A percentile compares a stretch with the other conserved stretches of the same genome.
Conservation (phyloP, 1,140 invertebrate species). For the Laupala kohalensis region DNA sequence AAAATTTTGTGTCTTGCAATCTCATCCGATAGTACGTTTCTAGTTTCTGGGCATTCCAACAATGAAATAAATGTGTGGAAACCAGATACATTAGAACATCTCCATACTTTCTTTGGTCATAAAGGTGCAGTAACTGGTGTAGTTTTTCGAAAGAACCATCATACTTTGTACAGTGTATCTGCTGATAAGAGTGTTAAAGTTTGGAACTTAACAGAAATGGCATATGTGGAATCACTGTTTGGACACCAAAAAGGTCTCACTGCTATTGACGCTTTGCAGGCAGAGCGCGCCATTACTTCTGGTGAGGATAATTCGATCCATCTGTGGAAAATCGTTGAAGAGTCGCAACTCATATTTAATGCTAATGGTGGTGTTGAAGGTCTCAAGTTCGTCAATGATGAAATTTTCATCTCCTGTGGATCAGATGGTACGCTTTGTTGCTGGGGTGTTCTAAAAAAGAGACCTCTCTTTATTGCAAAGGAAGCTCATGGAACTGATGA, state of each 20-base stretch:
- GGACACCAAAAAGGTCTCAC: slow-evolving; percentile 84
- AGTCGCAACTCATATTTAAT: slow-evolving; percentile 89
- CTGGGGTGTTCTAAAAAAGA: slow-evolving; percentile 85
- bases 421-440: slow-evolving; percentile 77
- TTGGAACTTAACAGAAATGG: slow-evolving; percentile 91
- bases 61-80: slow-evolving; percentile 76
- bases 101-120: slow-evolving; percentile 74
- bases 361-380: slow-evolving; percentile 73
- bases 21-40: slow-evolving; percentile 70
- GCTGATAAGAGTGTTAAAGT: slow-evolving; percentile 79
- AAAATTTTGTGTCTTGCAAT: slow-evolving; percentile 60
- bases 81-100: slow-evolving; percentile 53
- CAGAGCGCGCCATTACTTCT: slow-evolving; percentile 75
- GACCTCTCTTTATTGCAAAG: slow-evolving; percentile 56
- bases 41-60: slow-evolving; percentile 66
- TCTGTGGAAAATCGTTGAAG: slow-evolving; percentile 93
- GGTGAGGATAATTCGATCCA: slow-evolving; percentile 74
- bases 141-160: slow-evolving; percentile 73
- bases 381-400: slow-evolving; percentile 81
- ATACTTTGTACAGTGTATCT: slow-evolving; percentile 71
- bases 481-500: slow-evolving; percentile 60
- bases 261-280: slow-evolving; percentile 70
- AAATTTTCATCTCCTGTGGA: slow-evolving; percentile 79
- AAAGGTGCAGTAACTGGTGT: slow-evolving; percentile 61
- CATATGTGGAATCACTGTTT: slow-evolving; percentile 90